Evolutionary conservation across 2,888 invertebrate genomes (phyloP).

Genomic region (Limnephilus auricula): DNA sequence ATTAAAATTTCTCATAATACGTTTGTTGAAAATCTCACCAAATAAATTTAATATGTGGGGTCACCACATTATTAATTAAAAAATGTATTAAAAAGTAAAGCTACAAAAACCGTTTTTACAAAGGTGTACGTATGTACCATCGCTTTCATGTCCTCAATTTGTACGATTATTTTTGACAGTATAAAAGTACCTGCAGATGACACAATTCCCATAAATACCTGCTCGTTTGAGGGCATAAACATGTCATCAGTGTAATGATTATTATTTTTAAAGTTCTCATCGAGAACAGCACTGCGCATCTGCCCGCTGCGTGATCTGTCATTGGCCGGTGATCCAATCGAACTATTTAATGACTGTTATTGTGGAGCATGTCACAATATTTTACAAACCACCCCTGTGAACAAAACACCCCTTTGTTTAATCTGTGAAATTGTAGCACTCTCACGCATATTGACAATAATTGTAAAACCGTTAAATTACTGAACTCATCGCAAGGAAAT

Average conservation of each 20-base stretch:
- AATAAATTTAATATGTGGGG: too few species aligned
- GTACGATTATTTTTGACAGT: background rate
- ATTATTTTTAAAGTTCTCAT: background rate
- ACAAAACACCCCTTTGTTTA: constrained; percentile 8
- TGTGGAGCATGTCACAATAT: background rate
- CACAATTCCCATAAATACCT: background rate
- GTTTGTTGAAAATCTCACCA: too few species aligned
- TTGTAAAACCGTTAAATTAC: background rate
- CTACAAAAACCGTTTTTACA: too few species aligned
- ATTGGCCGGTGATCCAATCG: constrained; percentile 13
- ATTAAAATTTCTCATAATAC: too few species aligned
- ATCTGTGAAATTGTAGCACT: constrained; percentile 28
- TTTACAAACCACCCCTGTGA: constrained; percentile 6
- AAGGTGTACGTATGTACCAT: background rate
- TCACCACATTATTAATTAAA: too few species aligned
- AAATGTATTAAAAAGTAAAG: too few species aligned
- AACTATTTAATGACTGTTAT: background rate
- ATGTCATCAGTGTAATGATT: background rate
- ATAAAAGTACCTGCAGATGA: background rate
- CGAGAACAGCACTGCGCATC: background rate
- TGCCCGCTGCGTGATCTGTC: constrained; percentile 18
- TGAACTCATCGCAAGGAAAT: background rate
- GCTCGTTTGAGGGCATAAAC: background rate
- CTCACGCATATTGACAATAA: constrained; percentile 15
- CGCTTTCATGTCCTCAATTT: background rate